Evolutionary conservation across 2,113 vertebrate species (phyloP).

Genomic region (Trogon melanurus): DNA sequence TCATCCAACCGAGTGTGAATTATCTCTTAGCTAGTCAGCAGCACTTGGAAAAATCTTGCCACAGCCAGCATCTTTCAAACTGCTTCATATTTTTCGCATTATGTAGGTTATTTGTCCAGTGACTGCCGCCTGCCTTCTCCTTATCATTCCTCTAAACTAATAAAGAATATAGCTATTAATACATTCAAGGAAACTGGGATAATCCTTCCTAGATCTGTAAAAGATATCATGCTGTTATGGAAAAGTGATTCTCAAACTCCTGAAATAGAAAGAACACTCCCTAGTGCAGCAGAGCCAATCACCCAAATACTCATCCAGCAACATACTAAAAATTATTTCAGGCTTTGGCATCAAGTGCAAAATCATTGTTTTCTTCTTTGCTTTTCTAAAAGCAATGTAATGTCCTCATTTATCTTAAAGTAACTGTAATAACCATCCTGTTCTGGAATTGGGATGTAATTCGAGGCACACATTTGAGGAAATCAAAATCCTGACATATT

Average conservation of each 20-base stretch:
- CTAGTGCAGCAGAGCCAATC: background rate
- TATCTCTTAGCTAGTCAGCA: constrained; percentile 9
- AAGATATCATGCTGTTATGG: background rate
- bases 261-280: background rate
- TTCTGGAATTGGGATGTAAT: background rate
- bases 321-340: background rate
- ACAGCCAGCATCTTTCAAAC: background rate
- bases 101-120: background rate
- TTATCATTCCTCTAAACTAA: background rate
- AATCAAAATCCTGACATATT: background rate
- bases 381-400: background rate
- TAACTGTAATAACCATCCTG: background rate
- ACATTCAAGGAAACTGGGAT: background rate
- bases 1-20: background rate
- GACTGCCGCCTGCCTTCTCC: background rate
- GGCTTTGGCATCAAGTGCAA: background rate
- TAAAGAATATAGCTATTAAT: background rate
- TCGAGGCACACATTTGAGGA: background rate
- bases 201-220: background rate
- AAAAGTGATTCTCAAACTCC: background rate
- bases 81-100: background rate
- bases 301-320: background rate
- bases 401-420: background rate
- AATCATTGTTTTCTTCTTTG: background rate
- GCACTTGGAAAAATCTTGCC: background rate